Evolutionary conservation across 2,888 invertebrate species (phyloP).

Genomic region (Siphlonurus alternatus): DNA sequence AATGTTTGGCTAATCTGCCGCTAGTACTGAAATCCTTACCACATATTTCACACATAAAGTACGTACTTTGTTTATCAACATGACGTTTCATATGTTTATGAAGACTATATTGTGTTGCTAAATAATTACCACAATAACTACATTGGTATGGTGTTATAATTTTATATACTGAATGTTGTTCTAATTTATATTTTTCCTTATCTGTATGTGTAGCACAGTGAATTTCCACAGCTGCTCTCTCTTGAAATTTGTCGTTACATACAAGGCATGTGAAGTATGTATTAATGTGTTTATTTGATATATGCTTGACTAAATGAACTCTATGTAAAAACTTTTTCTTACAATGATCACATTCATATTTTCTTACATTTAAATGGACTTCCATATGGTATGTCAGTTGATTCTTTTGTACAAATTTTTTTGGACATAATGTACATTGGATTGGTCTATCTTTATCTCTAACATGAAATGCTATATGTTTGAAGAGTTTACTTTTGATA

Average conservation of each 20-base stretch:
- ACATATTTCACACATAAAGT: not conserved
- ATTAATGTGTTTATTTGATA: not conserved
- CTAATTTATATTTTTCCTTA: not conserved
- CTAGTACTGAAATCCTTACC: not conserved
- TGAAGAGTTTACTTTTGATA: not conserved
- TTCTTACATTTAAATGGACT: not conserved
- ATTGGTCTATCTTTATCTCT: not conserved
- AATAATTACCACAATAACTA: not conserved
- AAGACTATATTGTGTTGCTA: not conserved
- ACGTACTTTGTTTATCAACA: not conserved
- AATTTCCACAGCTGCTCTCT: not conserved
- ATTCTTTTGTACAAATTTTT: not conserved
- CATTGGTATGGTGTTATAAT: not conserved
- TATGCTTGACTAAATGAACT: not conserved
- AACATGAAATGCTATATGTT: not conserved
- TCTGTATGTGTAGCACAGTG: not conserved
- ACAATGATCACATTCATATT: not conserved
- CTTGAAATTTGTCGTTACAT: not conserved
- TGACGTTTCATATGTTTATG: not conserved
- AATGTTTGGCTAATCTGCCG: not conserved
- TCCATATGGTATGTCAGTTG: not conserved
- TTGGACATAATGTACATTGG: not conserved
- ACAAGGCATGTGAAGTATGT: not conserved
- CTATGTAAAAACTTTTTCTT: not conserved
- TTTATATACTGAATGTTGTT: not conserved